Conservation (phyloP, 2,797 vertebrate species). For the Mus spretus region DNA sequence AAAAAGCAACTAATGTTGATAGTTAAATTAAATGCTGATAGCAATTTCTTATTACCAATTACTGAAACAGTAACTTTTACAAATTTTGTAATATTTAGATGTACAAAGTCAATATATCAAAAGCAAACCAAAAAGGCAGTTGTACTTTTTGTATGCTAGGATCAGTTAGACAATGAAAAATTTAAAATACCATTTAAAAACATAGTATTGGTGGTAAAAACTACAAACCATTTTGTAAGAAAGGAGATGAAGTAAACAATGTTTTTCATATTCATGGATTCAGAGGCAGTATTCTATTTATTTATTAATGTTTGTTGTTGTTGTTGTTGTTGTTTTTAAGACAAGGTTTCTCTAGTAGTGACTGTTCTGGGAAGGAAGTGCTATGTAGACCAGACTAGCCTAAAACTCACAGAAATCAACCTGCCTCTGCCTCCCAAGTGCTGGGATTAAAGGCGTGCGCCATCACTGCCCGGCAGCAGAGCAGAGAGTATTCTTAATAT, state of each 20-base stretch:
- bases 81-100: slow-evolving; percentile 28
- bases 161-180: slow-evolving; percentile 52
- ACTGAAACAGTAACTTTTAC: not conserved
- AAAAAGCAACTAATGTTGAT: not conserved
- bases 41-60: not conserved
- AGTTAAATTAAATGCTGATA: slow-evolving; percentile 26
- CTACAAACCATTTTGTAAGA: not conserved
- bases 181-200: slow-evolving; percentile 43
- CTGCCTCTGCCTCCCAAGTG: not conserved
- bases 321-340: not conserved
- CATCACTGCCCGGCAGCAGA: not conserved
- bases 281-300: not conserved
- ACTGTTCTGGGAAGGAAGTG: not conserved
- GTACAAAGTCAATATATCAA: not conserved
- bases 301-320: not conserved
- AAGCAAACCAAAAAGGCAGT: not conserved
- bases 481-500: not conserved
- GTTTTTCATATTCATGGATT: not conserved
- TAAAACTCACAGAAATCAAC: not conserved
- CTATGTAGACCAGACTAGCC: not conserved
- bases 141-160: not conserved
- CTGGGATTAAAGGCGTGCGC: not conserved
- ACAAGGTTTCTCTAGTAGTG: not conserved
- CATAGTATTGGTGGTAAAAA: slow-evolving; percentile 4
- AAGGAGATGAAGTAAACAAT: slow-evolving; percentile 32